Base-by-base conservation (phyloP, 1,140 invertebrate genomes). In the Uloborus diversus region DNA sequence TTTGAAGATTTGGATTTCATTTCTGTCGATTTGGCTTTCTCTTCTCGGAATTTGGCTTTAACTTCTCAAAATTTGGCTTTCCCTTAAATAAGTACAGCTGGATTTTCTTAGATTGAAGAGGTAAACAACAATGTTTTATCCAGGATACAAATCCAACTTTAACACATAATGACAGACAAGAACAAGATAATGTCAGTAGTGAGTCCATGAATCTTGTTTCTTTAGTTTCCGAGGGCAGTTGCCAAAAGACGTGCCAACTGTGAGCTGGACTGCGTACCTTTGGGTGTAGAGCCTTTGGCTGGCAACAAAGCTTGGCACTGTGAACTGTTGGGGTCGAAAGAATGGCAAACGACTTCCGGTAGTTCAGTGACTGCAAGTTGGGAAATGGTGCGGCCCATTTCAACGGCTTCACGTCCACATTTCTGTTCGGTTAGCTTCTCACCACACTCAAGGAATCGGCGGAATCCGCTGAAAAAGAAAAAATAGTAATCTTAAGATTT, bases 401-500 rank as follows among this genome's bases (percentile, higher is more conserved):
- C 78, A 14, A 82, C 78, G 7, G 81, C 81, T 53, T 82, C 81
- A 23, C 78, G 65, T 27, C 81, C 81, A 37, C 81, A 82, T 32
- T 82, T 82, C 17, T 80, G 62, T 68, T 70, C 78, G 3, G 73
- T 75, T 4, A 75, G 57, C 23, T 68, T 75, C 28, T 78, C 78
- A 17, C 73, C 73, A 11, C 73, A 78, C 23, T 66, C 73, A 14
- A 78, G 47, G 73, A 78, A 78, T 53, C 62, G 61, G 14, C 73
- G 61, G 73, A 78, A 78, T 56, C 73, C 73, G 14, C 73, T 78
- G 32, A 20, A 66, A 66, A 62, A 23, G 25, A 62, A 59, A 37
- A 30, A 1, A 28, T 27, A 25, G 32, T n/a, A n/a, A n/a, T n/a
- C n/a, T n/a, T n/a, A n/a, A n/a, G n/a, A n/a, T n/a, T n/a, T n/a